Conservation (phyloP, 2,888 invertebrate genomes). For the Drosophila pseudotalamancana region DNA sequence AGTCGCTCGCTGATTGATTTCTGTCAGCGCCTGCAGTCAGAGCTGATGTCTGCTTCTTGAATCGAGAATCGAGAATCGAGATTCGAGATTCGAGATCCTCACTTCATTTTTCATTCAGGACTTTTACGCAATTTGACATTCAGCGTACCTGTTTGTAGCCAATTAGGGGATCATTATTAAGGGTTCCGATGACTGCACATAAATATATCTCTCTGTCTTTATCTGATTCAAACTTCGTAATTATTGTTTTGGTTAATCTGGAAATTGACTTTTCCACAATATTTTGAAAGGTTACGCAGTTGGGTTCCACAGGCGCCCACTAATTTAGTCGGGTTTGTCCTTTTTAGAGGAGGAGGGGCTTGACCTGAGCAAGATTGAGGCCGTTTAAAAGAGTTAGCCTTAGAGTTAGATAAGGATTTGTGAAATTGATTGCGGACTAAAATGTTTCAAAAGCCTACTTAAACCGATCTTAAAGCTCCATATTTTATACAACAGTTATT, state of each 20-base stretch:
- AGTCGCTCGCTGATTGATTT: conserved; percentile 62
- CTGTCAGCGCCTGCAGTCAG: conserved; percentile 69
- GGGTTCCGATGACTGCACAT: conserved; percentile 53
- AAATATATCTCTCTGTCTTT: background rate
- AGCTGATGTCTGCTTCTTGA: conserved; percentile 50
- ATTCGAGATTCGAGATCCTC: conserved; percentile 43
- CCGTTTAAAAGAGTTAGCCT: too few species aligned
- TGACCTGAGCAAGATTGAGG: too few species aligned
- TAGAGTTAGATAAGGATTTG: too few species aligned
- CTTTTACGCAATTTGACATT: conserved; percentile 57
- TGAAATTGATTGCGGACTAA: too few species aligned
- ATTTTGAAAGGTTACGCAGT: conserved; percentile 44
- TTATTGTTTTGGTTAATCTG: conserved; percentile 67
- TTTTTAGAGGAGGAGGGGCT: too few species aligned
- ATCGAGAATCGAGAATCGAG: too few species aligned
- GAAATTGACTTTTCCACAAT: conserved; percentile 37
- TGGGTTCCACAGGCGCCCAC: conserved; percentile 44
- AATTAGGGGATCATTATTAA: conserved; percentile 69
- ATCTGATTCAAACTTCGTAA: conserved; percentile 57
- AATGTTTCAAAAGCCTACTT: too few species aligned
- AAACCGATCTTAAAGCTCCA: too few species aligned
- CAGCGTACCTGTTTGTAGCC: conserved; percentile 6
- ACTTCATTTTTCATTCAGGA: conserved; percentile 66
- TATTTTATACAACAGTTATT: too few species aligned
- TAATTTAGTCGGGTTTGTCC: background rate